Conservation (phyloP, 2,113 vertebrate species). For the Microtus richardsoni region DNA sequence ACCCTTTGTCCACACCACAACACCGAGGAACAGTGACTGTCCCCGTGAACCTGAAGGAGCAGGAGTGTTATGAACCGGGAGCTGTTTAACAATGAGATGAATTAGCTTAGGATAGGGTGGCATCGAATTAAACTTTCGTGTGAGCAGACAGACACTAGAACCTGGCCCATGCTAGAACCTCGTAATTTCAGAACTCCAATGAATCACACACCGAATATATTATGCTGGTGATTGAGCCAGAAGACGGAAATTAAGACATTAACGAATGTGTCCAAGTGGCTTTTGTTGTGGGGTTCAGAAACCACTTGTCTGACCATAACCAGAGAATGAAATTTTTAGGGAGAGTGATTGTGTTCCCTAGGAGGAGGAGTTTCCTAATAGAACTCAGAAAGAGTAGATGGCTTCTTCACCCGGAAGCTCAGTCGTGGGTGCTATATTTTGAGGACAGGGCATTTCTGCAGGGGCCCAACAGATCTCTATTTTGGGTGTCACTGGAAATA, state of each 20-base stretch:
- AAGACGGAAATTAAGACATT: background rate
- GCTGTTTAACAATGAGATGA: background rate
- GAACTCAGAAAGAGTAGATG: background rate
- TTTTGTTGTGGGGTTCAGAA: background rate
- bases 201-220: too few species aligned
- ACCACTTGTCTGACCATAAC: fast-evolving
- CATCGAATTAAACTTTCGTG: background rate
- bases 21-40: background rate
- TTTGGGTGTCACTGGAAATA: background rate
- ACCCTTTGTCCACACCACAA: background rate
- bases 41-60: background rate
- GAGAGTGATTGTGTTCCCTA: background rate
- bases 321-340: background rate
- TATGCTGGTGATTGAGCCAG: background rate
- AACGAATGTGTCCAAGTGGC: background rate
- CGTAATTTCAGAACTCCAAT: background rate
- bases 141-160: background rate
- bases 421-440: background rate
- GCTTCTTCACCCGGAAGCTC: background rate
- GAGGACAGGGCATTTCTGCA: background rate
- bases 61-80: background rate
- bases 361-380: background rate
- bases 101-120: background rate
- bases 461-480: background rate
- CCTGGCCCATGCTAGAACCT: background rate